Evolutionary conservation across 2,113 vertebrate species (phyloP), one percentile per base, ranked within the genome.

Genomic region (Accipiter virgatus): DNA sequence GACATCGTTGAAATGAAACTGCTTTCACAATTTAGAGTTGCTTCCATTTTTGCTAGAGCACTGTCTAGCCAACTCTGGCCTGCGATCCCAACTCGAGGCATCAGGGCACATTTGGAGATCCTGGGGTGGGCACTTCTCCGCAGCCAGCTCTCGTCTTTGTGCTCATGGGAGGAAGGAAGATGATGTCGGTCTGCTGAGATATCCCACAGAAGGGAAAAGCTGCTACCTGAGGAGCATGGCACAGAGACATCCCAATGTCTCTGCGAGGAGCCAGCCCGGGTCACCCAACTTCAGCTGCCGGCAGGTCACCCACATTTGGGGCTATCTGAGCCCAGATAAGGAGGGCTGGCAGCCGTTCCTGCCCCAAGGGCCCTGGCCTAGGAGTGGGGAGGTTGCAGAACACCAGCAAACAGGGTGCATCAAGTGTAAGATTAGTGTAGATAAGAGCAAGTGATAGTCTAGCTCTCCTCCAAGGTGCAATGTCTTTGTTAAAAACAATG

Each of bases 211-310:
- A 79, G 20, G 15, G 48, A 58, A 74, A 89, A 78, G 34, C 19
- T 81, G 45, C 45, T 66, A 43, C 31, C 14, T 0, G 1, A 68
- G 40, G 22, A 18, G 1, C 1, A 0, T 12, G 40, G 29, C 14
- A 9, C 40, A 70, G 61, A 70, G 40, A 40, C 23, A 73, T 6
- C 6, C 7, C 38, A 42, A 1, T 11, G 25, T 50, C 50, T 55
- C 73, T 63, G 45, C 47, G 74, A 34, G 31, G 13, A 62, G 47
- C 66, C 53, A 70, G 48, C 43, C 16, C 70, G 48, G 7, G 16
- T 47, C 48, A 77, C 11, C 14, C 75, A 86, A 36, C 18, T 21
- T 71, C 61, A 66, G 7, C 11, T 91, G 31, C 62, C 40, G 38
- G 32, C 13, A 72, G 21, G 16, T 74, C 36, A 78, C 19, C 2